These are phyloP conservation scores for Chalcis sispes DNA, from an alignment of 2,888 invertebrate genomes.

Conservation along the genomic window DNA sequence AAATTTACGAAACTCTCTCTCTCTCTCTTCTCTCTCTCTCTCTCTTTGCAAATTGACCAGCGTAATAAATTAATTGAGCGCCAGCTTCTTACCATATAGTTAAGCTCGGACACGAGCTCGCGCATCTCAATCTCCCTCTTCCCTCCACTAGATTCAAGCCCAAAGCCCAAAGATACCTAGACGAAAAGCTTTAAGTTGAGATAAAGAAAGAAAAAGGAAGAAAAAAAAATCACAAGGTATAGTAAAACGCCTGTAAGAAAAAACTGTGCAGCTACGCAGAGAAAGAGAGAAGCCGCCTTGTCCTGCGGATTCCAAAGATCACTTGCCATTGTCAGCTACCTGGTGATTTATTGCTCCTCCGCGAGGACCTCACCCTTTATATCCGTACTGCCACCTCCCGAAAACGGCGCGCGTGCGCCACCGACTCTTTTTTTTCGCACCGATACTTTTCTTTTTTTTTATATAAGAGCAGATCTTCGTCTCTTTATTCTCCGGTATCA, in stretches of 20 bases:
- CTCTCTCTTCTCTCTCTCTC: too few relatives aligned
- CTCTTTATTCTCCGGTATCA: background rate
- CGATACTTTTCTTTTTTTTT: background rate
- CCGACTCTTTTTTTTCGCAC: conserved; percentile 1
- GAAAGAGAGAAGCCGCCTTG: conserved; percentile 57
- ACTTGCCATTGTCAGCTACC: conserved; percentile 66
- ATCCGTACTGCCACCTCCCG: too few relatives aligned
- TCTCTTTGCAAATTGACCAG: too few relatives aligned
- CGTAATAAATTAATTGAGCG: too few relatives aligned
- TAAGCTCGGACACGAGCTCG: too few relatives aligned
- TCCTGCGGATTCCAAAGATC: conserved; percentile 63
- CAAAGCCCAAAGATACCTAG: too few relatives aligned
- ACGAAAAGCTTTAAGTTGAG: background rate
- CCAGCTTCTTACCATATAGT: too few relatives aligned
- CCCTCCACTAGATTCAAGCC: too few relatives aligned
- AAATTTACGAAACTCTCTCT: too few relatives aligned
- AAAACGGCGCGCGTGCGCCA: too few relatives aligned
- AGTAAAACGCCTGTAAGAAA: conserved; percentile 36
- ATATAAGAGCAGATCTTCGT: background rate
- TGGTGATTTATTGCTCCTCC: conserved; percentile 67
- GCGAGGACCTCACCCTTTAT: conserved; percentile 46
- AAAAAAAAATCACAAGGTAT: conserved; percentile 10
- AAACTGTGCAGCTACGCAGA: conserved; percentile 16
- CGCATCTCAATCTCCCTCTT: conserved; percentile 22
- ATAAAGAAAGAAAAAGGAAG: conserved; percentile 45